These are phyloP conservation scores for Trichacis sp. DNA, from an alignment of 2,888 invertebrate genomes.

Conservation along the genomic window DNA sequence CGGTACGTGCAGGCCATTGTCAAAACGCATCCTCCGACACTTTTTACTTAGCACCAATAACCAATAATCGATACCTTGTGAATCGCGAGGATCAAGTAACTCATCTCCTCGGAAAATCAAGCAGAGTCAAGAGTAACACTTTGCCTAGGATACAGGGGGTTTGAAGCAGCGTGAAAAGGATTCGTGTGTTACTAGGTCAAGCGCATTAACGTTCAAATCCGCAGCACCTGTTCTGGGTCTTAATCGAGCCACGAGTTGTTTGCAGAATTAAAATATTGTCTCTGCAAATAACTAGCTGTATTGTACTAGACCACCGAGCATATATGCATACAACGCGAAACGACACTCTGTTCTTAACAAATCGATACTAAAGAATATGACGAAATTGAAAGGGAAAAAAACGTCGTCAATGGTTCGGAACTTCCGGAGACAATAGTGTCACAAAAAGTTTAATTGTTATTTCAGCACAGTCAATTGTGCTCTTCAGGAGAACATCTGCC, in stretches of 20 bases:
- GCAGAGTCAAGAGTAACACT: constrained; percentile 30
- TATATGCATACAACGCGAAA: constrained; percentile 17
- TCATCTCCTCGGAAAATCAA: constrained; percentile 33
- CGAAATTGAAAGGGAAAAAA: too few species aligned
- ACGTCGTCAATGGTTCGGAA: too few species aligned
- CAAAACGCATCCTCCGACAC: too few species aligned
- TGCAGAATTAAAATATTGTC: constrained; percentile 68
- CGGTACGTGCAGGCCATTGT: too few species aligned
- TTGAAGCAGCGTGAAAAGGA: constrained; percentile 41
- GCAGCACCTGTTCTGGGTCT: constrained; percentile 56
- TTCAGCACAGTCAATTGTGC: too few species aligned
- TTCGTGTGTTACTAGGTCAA: constrained; percentile 45
- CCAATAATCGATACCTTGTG: constrained; percentile 30
- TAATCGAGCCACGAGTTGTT: constrained; percentile 67
- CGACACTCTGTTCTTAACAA: constrained; percentile 26
- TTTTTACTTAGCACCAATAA: too few species aligned
- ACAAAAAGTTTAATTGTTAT: too few species aligned
- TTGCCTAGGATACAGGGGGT: constrained; percentile 18
- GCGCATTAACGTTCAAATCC: constrained; percentile 48
- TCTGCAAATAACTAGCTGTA: constrained; percentile 63
- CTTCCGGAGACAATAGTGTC: too few species aligned
- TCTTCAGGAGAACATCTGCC: too few species aligned
- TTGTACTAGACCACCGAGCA: constrained; percentile 16
- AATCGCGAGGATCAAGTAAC: constrained; percentile 15
- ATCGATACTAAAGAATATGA: too few species aligned